A percentile compares a stretch with the other conserved stretches of the same genome.
Conservation (phyloP, 2,113 vertebrate species). For the Archocentrus centrarchus region DNA sequence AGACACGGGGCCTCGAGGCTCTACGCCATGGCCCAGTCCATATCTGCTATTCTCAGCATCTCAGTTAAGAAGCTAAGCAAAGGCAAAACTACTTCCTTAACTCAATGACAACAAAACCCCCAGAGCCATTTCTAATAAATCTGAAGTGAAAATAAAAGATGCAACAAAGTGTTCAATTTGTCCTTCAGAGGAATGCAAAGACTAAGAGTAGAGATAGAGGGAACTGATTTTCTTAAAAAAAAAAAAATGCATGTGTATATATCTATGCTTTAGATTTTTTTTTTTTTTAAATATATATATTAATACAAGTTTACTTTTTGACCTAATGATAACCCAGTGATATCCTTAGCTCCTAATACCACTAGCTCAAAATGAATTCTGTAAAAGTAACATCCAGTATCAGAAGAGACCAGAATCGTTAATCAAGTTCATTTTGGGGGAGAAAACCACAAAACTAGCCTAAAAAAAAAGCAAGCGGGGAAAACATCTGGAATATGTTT, state of each 20-base stretch:
- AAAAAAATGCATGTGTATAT: not conserved
- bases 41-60: not conserved
- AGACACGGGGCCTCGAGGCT: no score
- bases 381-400: not conserved
- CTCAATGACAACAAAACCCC: not conserved
- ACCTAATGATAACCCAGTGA: not conserved
- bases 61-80: not conserved
- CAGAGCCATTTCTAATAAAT: not conserved
- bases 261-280: not conserved
- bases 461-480: conserved; percentile 24
- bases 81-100: not conserved
- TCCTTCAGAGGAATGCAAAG: not conserved
- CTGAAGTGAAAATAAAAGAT: no score
- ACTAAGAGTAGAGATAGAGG: not conserved
- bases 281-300: not conserved
- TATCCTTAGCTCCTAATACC: not conserved
- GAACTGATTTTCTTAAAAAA: not conserved
- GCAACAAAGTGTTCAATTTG: no score
- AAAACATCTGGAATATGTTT: conserved; percentile 50
- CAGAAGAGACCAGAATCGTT: not conserved
- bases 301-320: not conserved
- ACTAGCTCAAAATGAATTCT: not conserved
- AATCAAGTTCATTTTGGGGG: conserved; percentile 46
- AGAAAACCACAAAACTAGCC: conserved; percentile 16
- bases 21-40: not conserved